phyloP scores from a whole-genome alignment of 2,888 invertebrate genomes.

The Athripsodes cinereus region DNA sequence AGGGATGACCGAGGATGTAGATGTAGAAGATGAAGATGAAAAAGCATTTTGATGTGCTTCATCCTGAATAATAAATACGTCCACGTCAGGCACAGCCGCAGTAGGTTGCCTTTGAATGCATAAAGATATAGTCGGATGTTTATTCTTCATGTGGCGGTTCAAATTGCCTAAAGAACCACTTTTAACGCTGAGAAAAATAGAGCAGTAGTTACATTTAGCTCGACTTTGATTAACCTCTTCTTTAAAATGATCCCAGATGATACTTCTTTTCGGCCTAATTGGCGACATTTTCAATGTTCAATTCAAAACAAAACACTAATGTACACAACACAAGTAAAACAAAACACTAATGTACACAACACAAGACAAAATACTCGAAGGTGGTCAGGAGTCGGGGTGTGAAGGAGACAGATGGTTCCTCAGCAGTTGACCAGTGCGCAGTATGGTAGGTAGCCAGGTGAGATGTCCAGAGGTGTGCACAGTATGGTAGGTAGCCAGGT shows the following conservation, averaged over 20 bases:
- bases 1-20: background rate
- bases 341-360: too few relatives aligned
- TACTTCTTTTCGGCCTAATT: background rate
- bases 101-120: background rate
- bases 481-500: too few relatives aligned
- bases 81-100: background rate
- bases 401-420: too few relatives aligned
- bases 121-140: background rate
- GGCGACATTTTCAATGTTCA: background rate
- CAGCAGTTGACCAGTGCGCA: too few relatives aligned
- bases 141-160: background rate
- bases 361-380: too few relatives aligned
- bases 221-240: background rate
- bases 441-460: too few relatives aligned
- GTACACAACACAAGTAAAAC: too few relatives aligned
- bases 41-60: background rate
- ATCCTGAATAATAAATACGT: background rate
- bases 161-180: background rate
- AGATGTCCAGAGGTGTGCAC: too few relatives aligned
- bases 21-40: background rate
- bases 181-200: background rate
- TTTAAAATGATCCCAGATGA: constrained; percentile 1
- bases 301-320: background rate
- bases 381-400: too few relatives aligned
- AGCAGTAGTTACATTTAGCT: background rate